Evolutionary conservation across 2,888 invertebrate species (phyloP), one percentile per base, ranked within the genome.

Genomic region (Cyrtodaria siliqua): DNA sequence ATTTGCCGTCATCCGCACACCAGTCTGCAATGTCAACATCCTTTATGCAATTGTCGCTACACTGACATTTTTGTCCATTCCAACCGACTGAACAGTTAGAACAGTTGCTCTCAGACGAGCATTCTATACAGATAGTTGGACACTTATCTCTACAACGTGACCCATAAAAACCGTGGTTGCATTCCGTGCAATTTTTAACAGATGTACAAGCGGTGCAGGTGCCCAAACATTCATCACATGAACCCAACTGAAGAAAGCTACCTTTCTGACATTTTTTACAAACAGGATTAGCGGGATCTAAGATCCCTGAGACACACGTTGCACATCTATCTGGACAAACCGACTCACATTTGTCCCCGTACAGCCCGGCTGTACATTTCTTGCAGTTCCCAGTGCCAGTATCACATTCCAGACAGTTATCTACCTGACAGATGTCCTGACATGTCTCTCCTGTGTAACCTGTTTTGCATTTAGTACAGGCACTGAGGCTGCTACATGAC

Each of bases 1-100:
- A 79, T 9, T 44, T 44, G 1, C 79, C 79, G 53, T 71, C 53
- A 9, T 8, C 23, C 27, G 33, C 18, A 61, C 79, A 79, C 79
- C 79, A 79, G 26, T 63, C 29, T 16, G 49, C 14, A 6, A 67
- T 26, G 14, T 42, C 23, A 24, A 50, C 55, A 14, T 55, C 40
- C 1, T 53, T 20, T 4, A 14, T 29, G 44, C 79, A 71, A n/a
- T 52, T 42, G 26, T 64, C 27, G 38, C 71, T 68, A 40, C 68
- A 71, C 38, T 72, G 67, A 64, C 79, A 75, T 14, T 23, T 42
- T 27, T 27, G 18, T 2, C 75, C 75, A 29, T 26, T 16, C 50
- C 63, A 60, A n/a, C 64, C 71, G 26, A 16, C 44, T 2, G 57
- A 6, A 64, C 77, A 77, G 16, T 47, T 49, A 24, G 53, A 53